phyloP scores from a whole-genome alignment of 2,888 invertebrate genomes.

The Rhopalosiphum nymphaeae region DNA sequence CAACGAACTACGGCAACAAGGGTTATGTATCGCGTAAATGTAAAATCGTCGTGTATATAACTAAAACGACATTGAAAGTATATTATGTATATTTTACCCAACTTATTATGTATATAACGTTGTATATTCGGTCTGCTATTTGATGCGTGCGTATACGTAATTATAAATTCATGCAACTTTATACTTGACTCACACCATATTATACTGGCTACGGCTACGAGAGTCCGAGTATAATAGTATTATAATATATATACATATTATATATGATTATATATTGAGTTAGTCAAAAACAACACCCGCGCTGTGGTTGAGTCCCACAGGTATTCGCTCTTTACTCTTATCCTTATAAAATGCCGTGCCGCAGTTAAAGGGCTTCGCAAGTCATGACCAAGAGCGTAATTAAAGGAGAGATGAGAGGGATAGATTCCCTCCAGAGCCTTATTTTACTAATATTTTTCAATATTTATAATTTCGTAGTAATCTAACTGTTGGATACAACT shows the following conservation, averaged over 20 bases:
- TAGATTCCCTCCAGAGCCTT: no score
- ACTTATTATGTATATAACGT: background rate
- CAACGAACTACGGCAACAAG: background rate
- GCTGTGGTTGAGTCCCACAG: background rate
- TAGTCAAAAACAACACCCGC: background rate
- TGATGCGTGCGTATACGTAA: conserved; percentile 16
- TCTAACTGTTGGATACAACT: no score
- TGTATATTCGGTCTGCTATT: background rate
- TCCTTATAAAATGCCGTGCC: background rate
- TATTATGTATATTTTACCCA: background rate
- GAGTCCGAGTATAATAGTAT: background rate
- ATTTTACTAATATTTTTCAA: no score
- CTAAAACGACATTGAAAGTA: background rate
- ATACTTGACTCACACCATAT: background rate
- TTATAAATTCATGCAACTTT: conserved; percentile 30
- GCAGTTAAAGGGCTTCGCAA: background rate
- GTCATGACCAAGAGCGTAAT: no score
- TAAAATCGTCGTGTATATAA: background rate
- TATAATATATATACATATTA: conserved; percentile 5
- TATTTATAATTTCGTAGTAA: no score
- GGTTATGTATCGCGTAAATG: background rate
- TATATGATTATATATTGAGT: background rate
- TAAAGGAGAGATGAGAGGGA: no score
- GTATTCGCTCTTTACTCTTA: background rate
- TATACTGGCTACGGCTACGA: background rate